These are phyloP conservation scores for Hippocampus zosterae DNA, from an alignment of 2,113 vertebrate species.

Conservation along the genomic window DNA sequence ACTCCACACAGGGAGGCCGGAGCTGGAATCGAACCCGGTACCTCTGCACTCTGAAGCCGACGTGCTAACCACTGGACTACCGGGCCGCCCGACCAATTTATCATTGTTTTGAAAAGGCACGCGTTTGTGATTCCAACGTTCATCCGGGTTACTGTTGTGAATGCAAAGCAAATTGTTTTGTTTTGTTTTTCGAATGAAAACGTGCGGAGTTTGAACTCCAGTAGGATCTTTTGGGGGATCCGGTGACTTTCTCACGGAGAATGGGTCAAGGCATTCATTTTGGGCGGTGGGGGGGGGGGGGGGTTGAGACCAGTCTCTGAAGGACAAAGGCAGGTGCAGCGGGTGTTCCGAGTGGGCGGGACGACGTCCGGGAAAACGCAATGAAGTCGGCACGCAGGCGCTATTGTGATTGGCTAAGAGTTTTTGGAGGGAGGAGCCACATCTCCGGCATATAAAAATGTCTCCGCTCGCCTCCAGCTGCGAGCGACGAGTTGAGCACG, in stretches of 20 bases:
- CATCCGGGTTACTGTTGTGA: not conserved
- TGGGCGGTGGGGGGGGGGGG: no score
- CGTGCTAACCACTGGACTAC: no score
- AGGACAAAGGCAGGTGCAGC: conserved; percentile 76
- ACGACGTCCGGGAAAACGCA: conserved; percentile 27
- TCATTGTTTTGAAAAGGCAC: not conserved
- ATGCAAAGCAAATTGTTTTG: not conserved
- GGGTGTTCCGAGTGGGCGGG: conserved; percentile 16
- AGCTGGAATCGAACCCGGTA: no score
- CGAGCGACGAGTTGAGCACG: not conserved
- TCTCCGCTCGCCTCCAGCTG: conserved; percentile 6
- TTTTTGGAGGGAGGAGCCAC: conserved; percentile 11
- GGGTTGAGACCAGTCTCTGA: conserved; percentile 63
- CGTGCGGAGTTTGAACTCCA: no score
- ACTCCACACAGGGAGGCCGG: no score
- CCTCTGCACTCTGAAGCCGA: no score
- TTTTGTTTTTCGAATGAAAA: no score
- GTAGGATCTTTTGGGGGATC: not conserved
- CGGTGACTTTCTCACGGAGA: not conserved
- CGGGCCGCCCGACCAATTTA: not conserved
- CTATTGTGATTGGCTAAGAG: conserved; percentile 37
- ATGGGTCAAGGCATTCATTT: not conserved
- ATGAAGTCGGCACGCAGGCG: not conserved
- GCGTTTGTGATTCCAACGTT: not conserved
- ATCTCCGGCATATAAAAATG: conserved; percentile 37